Conservation (phyloP, 2,113 vertebrate genomes). For the Fregetta grallaria region DNA sequence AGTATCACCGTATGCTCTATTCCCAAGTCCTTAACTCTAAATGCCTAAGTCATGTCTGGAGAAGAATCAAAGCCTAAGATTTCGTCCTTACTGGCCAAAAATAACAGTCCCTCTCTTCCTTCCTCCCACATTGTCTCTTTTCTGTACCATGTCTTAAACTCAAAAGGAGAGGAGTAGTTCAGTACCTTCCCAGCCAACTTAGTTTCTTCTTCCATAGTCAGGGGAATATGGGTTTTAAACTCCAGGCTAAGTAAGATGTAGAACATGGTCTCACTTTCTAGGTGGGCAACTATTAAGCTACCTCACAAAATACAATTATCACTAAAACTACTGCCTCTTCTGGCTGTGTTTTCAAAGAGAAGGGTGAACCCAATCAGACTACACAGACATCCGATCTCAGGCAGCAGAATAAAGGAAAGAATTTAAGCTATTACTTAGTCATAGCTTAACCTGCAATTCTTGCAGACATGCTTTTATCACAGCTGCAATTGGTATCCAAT, state of each 20-base stretch:
- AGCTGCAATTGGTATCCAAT: not conserved
- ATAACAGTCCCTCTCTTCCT: not conserved
- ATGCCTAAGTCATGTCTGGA: not conserved
- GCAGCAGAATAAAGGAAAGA: not conserved
- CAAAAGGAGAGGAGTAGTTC: not conserved
- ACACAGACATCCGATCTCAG: not conserved
- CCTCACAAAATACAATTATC: not conserved
- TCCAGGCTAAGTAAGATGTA: not conserved
- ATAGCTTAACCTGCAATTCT: not conserved
- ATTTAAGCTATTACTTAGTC: not conserved
- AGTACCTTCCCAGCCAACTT: not conserved
- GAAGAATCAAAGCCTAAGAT: slow-evolving; percentile 27
- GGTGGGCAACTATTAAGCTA: not conserved
- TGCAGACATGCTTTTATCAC: not conserved
- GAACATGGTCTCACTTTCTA: not conserved
- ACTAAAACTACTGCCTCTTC: not conserved
- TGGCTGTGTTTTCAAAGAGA: not conserved
- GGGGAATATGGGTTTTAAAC: not conserved
- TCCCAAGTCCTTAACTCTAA: not conserved
- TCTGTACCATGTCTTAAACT: not conserved
- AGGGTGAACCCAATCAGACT: not conserved
- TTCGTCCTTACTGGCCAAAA: slow-evolving; percentile 10
- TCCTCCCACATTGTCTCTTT: not conserved
- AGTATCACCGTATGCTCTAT: not conserved
- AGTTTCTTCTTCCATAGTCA: not conserved